These are phyloP conservation scores for Drosophila ochracea DNA, from an alignment of 2,888 invertebrate species.

Conservation along the genomic window DNA sequence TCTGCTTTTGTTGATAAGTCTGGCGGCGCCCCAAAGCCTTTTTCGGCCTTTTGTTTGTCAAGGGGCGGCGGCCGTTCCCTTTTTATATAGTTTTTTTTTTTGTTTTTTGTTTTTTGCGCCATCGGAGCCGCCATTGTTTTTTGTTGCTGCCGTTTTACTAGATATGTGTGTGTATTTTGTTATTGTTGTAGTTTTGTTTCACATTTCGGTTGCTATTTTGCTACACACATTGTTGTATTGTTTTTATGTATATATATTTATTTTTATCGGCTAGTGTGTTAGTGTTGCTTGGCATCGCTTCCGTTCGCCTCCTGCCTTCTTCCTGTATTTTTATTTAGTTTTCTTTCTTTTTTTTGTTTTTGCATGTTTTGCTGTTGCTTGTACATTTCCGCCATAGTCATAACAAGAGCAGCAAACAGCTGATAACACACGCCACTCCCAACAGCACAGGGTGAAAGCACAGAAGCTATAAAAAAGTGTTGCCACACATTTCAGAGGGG, in stretches of 20 bases:
- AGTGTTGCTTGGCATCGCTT: constrained; percentile 39
- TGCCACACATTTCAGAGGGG: constrained; percentile 34
- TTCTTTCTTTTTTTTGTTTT: not conserved
- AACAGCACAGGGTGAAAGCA: not conserved
- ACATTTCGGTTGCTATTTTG: constrained; percentile 36
- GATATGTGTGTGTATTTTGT: constrained; percentile 55
- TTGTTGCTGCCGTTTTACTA: constrained; percentile 19
- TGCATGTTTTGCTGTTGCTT: constrained; percentile 8
- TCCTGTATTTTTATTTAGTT: constrained; percentile 4
- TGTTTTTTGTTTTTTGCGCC: constrained; percentile 49
- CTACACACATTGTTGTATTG: constrained; percentile 9
- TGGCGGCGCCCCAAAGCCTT: constrained; percentile 51
- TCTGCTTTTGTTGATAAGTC: constrained; percentile 52
- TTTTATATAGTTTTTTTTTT: constrained; percentile 28
- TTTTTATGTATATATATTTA: constrained; percentile 35
- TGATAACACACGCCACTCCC: constrained; percentile 61
- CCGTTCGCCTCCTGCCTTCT: constrained; percentile 25
- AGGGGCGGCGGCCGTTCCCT: constrained; percentile 28
- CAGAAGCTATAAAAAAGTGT: constrained; percentile 51
- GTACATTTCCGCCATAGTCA: constrained; percentile 72
- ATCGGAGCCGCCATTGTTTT: constrained; percentile 47
- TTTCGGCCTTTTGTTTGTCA: constrained; percentile 38
- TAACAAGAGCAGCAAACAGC: constrained; percentile 68
- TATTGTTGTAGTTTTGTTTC: constrained; percentile 28
- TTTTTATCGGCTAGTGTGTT: constrained; percentile 69